phyloP scores from a whole-genome alignment of 2,113 vertebrate species.

The Pavo muticus region DNA sequence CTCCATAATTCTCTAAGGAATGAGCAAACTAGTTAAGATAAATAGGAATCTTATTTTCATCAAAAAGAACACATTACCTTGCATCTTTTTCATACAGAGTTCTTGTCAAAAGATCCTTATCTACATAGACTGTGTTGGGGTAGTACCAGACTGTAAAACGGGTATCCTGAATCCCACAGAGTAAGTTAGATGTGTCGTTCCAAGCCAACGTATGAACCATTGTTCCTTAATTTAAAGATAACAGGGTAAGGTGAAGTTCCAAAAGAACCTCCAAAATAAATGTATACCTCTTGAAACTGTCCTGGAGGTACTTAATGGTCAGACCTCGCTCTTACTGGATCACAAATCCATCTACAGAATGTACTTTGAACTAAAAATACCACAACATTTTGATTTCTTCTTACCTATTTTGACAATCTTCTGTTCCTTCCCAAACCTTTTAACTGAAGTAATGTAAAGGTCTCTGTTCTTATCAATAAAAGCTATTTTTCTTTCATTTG shows the following conservation, averaged over 20 bases:
- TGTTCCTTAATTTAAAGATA: conserved; percentile 80
- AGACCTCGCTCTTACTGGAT: rapidly evolving
- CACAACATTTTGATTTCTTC: conserved; percentile 6
- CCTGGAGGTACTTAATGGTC: background rate
- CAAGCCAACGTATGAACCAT: conserved; percentile 95
- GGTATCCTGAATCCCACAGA: conserved; percentile 92
- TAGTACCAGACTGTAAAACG: conserved; percentile 93
- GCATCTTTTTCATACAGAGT: conserved; percentile 88
- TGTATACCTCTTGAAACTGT: background rate
- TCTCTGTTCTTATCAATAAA: conserved; percentile 97
- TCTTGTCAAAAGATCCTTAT: conserved; percentile 91
- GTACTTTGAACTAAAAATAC: background rate
- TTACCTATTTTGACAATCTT: conserved; percentile 94
- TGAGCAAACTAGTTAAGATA: background rate
- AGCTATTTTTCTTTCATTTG: conserved; percentile 91
- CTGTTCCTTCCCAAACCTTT: conserved; percentile 88
- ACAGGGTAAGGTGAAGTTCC: background rate
- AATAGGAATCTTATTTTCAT: background rate
- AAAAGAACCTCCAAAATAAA: background rate
- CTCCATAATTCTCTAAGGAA: background rate
- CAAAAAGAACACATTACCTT: conserved; percentile 79
- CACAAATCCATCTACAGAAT: background rate
- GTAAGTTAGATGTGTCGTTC: conserved; percentile 91
- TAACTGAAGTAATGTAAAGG: conserved; percentile 90
- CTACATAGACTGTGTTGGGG: conserved; percentile 89